These are phyloP conservation scores for Gonocerus acuteangulatus DNA, from an alignment of 2,888 invertebrate species.

Conservation along the genomic window DNA sequence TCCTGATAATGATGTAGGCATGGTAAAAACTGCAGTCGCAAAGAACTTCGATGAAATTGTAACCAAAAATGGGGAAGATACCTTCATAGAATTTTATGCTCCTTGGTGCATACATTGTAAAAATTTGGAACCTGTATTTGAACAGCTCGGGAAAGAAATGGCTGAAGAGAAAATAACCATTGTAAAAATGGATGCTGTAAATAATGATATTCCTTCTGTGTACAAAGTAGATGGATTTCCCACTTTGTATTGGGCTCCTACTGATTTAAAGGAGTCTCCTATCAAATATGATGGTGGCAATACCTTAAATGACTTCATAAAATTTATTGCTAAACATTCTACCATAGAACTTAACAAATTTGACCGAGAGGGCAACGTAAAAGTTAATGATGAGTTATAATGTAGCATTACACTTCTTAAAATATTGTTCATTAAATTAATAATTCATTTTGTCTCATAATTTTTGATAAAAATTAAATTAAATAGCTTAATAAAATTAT, in stretches of 20 bases:
- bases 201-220: constrained; percentile 87
- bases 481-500: no score
- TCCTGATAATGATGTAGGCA: constrained; percentile 74
- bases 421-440: no score
- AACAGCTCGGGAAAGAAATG: constrained; percentile 85
- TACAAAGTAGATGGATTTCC: constrained; percentile 96
- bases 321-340: constrained; percentile 89
- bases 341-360: constrained; percentile 78
- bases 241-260: constrained; percentile 91
- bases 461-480: no score
- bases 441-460: no score
- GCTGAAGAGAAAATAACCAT: constrained; percentile 80
- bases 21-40: constrained; percentile 84
- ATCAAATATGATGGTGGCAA: constrained; percentile 87
- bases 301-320: constrained; percentile 85
- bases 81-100: constrained; percentile 95
- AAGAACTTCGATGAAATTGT: constrained; percentile 96
- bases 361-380: constrained; percentile 69
- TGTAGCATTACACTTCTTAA: no score
- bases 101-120: constrained; percentile 99
- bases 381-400: no score
- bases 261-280: constrained; percentile 67
- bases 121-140: constrained; percentile 84
- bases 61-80: constrained; percentile 81
- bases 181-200: constrained; percentile 98